Conservation (phyloP, 2,888 invertebrate species). For the Ganaspis brasiliensis region DNA sequence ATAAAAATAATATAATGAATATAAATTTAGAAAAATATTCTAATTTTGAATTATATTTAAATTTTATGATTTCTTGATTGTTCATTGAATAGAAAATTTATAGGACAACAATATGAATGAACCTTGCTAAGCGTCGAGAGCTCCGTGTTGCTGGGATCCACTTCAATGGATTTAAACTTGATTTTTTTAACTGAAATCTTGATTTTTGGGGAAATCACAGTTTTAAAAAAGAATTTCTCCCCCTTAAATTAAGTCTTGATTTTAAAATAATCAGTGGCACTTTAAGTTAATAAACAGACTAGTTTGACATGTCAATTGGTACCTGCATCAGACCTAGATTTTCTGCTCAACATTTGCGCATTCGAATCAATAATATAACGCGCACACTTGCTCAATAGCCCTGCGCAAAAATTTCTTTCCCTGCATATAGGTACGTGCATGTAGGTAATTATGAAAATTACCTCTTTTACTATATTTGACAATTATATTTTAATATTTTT, state of each 20-base stretch:
- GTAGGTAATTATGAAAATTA: neutral
- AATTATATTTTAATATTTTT: too few relatives aligned
- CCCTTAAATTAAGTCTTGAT: constrained; percentile 7
- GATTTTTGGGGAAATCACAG: constrained; percentile 4
- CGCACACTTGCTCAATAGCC: constrained; percentile 65
- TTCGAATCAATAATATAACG: constrained; percentile 76
- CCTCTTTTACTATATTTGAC: too few relatives aligned
- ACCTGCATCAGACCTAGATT: constrained; percentile 54
- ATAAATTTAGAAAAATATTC: constrained; percentile 9
- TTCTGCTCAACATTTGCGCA: constrained; percentile 72
- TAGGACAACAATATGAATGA: constrained; percentile 37
- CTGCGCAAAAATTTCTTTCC: constrained; percentile 62
- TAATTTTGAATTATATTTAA: too few relatives aligned
- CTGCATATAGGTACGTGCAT: neutral
- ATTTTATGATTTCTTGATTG: too few relatives aligned
- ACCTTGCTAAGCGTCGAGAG: constrained; percentile 79
- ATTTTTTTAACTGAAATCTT: constrained; percentile 45
- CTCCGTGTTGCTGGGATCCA: constrained; percentile 77
- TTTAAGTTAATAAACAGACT: constrained; percentile 48
- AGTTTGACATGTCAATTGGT: constrained; percentile 55
- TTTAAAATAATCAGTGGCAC: constrained; percentile 20
- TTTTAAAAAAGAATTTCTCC: constrained; percentile 43
- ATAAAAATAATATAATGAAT: constrained; percentile 35
- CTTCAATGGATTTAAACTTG: constrained; percentile 68
- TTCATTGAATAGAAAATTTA: neutral